These are phyloP conservation scores for Drosophila nebulosa DNA, from an alignment of 1,140 invertebrate genomes.

Conservation along the genomic window DNA sequence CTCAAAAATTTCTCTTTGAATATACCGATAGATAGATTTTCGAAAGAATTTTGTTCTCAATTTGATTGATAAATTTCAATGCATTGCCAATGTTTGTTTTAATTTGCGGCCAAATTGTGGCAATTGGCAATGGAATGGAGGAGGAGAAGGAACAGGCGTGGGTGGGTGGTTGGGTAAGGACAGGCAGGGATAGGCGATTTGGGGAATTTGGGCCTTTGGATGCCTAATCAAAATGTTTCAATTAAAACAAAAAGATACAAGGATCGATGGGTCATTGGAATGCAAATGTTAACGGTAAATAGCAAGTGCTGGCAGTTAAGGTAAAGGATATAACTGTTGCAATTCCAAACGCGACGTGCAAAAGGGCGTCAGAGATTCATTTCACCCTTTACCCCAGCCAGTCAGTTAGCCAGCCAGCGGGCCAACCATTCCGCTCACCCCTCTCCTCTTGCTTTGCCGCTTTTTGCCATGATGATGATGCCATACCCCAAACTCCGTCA, in stretches of 20 bases:
- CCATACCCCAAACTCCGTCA: slow-evolving; percentile 29
- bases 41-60: neutral
- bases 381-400: neutral
- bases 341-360: slow-evolving; percentile 29
- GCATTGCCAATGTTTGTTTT: neutral
- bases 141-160: neutral
- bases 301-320: neutral
- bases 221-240: slow-evolving; percentile 62
- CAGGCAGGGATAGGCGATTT: no score
- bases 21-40: neutral
- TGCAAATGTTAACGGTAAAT: neutral
- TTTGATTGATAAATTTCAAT: neutral
- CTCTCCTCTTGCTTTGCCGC: no score
- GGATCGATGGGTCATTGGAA: neutral
- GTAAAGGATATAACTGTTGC: slow-evolving; percentile 20
- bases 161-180: neutral
- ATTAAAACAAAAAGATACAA: slow-evolving; percentile 26
- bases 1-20: no score
- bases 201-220: neutral
- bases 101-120: neutral
- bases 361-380: slow-evolving; percentile 11
- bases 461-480: no score
- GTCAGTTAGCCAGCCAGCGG: neutral
- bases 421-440: neutral
- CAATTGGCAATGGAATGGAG: neutral